Base-by-base conservation (phyloP, 2,113 vertebrate genomes). In the Otus sunia region DNA sequence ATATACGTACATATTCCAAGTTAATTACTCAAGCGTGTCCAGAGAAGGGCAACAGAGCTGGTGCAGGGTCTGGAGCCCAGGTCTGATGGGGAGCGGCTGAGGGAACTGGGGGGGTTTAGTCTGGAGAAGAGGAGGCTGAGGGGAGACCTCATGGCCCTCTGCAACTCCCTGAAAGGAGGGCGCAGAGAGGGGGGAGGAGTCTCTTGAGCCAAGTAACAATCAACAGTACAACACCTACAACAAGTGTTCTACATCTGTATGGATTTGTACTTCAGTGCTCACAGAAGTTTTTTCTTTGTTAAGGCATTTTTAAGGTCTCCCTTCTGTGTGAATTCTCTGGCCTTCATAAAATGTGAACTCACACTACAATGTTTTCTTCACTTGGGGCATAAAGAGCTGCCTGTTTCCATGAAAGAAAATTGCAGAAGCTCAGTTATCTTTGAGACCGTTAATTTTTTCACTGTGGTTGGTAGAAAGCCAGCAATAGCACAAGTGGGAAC, bases 401-500 rank as follows among this genome's bases (percentile, higher is more conserved):
- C 60, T 5, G 10, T 63, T 91, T 49, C 39, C 6, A 5, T 18
- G 77, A 72, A 43, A 81, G 36, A 43, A 63, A 91, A 82, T 64
- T 19, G 69, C 20, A 87, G 63, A 29, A 94, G 50, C 37, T 52
- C 37, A 39, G 59, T 89, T 92, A 84, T 91, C 93, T 91, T 34
- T 30, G 9, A 72, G 53, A 86, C 86, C 15, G 13, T 58, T 93
- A 86, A 86, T 5, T 82, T 39, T 88, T 56, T 30, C 67, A 60
- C 21, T 39, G 73, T 0, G 2, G 73, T 39, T 87, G 76, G 83
- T 36, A 91, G 80, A 63, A 89, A 78, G 56, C 41, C 84, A 92
- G 80, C 17, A 62, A 53, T 4, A 90, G 37, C 47, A 78, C 21
- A 43, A 74, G n/a, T 52, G 16, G 55, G 20, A 95, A 91, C 76